phyloP scores from a whole-genome alignment of 2,797 vertebrate genomes.

The Choloepus didactylus region DNA sequence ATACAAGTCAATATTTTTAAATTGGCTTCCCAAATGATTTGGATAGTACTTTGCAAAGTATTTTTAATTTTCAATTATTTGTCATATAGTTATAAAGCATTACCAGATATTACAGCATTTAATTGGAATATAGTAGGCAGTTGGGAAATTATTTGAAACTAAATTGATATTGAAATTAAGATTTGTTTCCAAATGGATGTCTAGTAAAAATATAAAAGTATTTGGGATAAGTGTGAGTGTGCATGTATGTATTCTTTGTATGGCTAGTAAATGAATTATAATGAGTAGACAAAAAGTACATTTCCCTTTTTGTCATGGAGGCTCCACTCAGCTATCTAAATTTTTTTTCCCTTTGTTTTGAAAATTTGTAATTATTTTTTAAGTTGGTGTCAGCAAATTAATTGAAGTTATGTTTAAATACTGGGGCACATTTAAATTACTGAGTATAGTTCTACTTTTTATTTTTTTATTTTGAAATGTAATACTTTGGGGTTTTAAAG shows the following conservation, averaged over 20 bases:
- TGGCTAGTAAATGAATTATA: conserved; percentile 62
- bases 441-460: neutral
- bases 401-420: conserved; percentile 69
- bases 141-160: conserved; percentile 70
- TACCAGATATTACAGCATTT: conserved; percentile 25
- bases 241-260: conserved; percentile 60
- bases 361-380: conserved; percentile 48
- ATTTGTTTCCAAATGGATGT: conserved; percentile 69
- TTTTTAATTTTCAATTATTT: conserved; percentile 79
- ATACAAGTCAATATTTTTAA: conserved; percentile 60
- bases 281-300: conserved; percentile 40
- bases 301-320: conserved; percentile 72
- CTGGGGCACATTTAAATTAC: conserved; percentile 63
- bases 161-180: conserved; percentile 68
- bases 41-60: conserved; percentile 73
- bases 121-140: conserved; percentile 50
- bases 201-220: conserved; percentile 73
- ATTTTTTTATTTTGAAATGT: conserved; percentile 54
- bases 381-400: conserved; percentile 42
- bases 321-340: conserved; percentile 79
- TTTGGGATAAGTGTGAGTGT: conserved; percentile 73
- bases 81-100: conserved; percentile 60
- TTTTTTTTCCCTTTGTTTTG: conserved; percentile 53
- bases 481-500: conserved; percentile 62
- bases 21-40: conserved; percentile 71